Evolutionary conservation across 2,113 vertebrate genomes (phyloP), one percentile per base, ranked within the genome.

Genomic region (Potamarius usumacintae): DNA sequence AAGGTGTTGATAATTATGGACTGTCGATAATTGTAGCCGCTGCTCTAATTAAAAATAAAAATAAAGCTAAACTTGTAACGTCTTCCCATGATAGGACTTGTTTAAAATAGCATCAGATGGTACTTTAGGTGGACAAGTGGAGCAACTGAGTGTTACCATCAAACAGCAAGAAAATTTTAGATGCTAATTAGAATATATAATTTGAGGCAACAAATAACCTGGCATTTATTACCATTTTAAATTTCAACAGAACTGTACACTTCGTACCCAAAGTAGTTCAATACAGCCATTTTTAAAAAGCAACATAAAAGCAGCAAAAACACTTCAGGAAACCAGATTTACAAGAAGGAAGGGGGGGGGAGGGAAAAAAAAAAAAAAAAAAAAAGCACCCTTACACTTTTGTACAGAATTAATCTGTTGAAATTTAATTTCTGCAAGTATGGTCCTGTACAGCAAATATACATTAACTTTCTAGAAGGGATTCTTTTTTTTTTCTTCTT

Each of bases 371-470:
- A 82, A 42, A 30, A 60, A 95, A 95, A 95, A 30, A 30, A 0
- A 90, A 96, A 95, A 87, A 81, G 84, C 88, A 65, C 76, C 67
- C 94, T 96, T 97, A 94, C 96, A 96, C 96, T 95, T 96, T 92
- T 97, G 96, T 97, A 97, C 97, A 98, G 96, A 94, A 96, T 93
- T 93, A 96, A 96, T 94, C 96, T 95, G 96, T 95, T 97, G 97
- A 96, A 96, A 96, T 94, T 97, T 94, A 94, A 94, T 92, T 94
- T 96, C 94, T 96, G 95, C 96, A 97, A 97, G 96, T 91, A 92
- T 93, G 97, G 95, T 94, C 95, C 96, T 98, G 96, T 97, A 99
- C 97, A 99, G 96, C 94, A 97, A 90, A 97, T 98, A 97, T 97
- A 98, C 97, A 98, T 94, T 93, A 96, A 93, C 94, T 88, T 86